Conservation (phyloP, 2,888 invertebrate genomes). For the Orthosia cruda region DNA sequence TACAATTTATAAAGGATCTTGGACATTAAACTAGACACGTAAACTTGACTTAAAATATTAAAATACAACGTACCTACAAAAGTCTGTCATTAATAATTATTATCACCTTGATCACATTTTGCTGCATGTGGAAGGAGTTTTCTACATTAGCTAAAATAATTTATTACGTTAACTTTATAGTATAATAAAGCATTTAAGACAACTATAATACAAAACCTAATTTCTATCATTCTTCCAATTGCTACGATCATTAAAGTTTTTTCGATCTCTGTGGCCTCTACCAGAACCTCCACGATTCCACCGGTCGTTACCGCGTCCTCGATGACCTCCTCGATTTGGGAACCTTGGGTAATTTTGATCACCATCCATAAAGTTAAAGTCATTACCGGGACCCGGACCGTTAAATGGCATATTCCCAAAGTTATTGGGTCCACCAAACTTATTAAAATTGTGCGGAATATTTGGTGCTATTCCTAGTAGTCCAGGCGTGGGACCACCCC, state of each 20-base stretch:
- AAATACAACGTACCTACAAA: conserved; percentile 78
- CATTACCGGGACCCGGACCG: conserved; percentile 85
- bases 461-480: conserved; percentile 92
- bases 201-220: conserved; percentile 74
- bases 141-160: conserved; percentile 77
- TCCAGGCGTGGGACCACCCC: conserved; percentile 90
- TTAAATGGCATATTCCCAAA: conserved; percentile 88
- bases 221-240: conserved; percentile 91
- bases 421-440: conserved; percentile 85
- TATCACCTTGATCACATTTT: conserved; percentile 87
- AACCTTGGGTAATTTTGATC: conserved; percentile 88
- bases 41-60: conserved; percentile 75
- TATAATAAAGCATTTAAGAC: conserved; percentile 64
- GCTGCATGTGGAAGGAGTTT: conserved; percentile 84
- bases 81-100: conserved; percentile 82
- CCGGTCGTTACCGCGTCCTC: conserved; percentile 87
- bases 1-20: conserved; percentile 77
- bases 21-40: conserved; percentile 75
- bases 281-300: conserved; percentile 89
- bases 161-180: conserved; percentile 69
- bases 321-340: conserved; percentile 86
- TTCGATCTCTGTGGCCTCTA: conserved; percentile 88
- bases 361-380: conserved; percentile 87
- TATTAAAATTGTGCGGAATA: conserved; percentile 89
- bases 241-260: conserved; percentile 90